phyloP scores from a whole-genome alignment of 2,888 invertebrate genomes.

The Bruchidius siliquastri region DNA sequence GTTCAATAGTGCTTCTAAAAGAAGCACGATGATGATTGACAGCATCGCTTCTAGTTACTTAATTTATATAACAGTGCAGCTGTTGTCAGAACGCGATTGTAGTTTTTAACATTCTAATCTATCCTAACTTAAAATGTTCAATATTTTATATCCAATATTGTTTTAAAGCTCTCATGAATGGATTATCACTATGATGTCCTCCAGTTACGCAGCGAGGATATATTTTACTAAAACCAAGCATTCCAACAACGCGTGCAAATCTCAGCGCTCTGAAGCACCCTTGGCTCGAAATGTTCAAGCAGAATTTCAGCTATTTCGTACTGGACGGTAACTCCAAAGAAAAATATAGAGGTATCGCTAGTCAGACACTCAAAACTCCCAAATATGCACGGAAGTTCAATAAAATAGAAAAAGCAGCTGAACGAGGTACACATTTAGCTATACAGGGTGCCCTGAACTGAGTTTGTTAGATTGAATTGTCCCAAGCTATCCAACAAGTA shows the following conservation, averaged over 20 bases:
- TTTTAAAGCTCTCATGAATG: too few relatives aligned
- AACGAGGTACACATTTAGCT: background rate
- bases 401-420: background rate
- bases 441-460: background rate
- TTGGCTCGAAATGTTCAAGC: background rate
- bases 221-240: background rate
- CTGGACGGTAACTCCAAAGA: background rate
- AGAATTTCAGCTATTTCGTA: background rate
- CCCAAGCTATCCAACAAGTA: too few relatives aligned
- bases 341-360: background rate
- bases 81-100: too few relatives aligned
- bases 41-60: too few relatives aligned
- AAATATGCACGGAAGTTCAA: background rate
- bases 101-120: too few relatives aligned
- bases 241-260: background rate
- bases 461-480: background rate
- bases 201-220: too few relatives aligned
- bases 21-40: too few relatives aligned
- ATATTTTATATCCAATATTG: too few relatives aligned
- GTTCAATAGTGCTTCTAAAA: too few relatives aligned
- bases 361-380: background rate
- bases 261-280: background rate
- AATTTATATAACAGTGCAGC: too few relatives aligned
- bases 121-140: too few relatives aligned
- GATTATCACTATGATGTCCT: too few relatives aligned